These are phyloP conservation scores for Monoplex corrugatus DNA, from an alignment of 2,888 invertebrate species.

Conservation along the genomic window DNA sequence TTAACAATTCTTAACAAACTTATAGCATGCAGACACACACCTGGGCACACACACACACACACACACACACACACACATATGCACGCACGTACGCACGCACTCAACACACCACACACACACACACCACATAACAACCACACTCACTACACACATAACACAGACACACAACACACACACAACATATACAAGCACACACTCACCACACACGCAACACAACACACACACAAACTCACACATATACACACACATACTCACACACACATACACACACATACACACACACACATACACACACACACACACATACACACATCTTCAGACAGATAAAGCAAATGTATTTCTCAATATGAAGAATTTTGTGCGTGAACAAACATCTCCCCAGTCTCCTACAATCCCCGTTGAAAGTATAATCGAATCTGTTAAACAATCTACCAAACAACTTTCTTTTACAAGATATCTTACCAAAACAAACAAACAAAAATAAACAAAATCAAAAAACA, in stretches of 20 bases:
- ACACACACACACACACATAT: neutral
- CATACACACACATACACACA: neutral
- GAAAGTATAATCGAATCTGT: too few relatives aligned
- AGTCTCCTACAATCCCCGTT: too few relatives aligned
- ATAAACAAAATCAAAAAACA: neutral
- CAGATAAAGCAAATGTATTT: neutral
- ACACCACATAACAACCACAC: neutral
- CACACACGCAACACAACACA: neutral
- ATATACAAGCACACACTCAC: neutral
- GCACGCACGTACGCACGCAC: neutral
- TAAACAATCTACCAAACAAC: too few relatives aligned
- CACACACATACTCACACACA: neutral
- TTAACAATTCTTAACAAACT: too few relatives aligned
- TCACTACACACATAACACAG: neutral
- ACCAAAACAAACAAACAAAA: neutral
- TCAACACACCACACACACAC: neutral
- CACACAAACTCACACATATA: constrained; percentile 1
- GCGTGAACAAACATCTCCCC: too few relatives aligned
- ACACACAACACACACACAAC: neutral
- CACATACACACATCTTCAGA: neutral
- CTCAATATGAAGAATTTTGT: too few relatives aligned
- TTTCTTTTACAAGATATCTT: too few relatives aligned
- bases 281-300: neutral
- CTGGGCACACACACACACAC: neutral
- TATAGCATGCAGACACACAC: neutral